phyloP scores from a whole-genome alignment of 2,797 vertebrate genomes.

The Galagoides demidoff region DNA sequence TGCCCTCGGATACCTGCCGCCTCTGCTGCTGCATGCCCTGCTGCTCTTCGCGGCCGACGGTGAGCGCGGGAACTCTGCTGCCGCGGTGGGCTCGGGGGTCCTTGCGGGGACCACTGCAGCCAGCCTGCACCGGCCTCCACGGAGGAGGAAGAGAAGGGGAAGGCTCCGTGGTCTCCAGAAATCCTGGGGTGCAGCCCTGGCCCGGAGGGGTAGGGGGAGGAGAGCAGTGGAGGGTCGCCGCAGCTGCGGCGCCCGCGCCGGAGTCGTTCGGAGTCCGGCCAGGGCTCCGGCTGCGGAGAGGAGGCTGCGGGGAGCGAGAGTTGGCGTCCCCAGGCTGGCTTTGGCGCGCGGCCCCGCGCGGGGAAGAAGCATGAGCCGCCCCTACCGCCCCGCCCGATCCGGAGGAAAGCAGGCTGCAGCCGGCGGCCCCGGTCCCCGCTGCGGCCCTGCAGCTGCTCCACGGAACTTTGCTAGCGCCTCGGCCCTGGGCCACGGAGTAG shows the following conservation, averaged over 20 bases:
- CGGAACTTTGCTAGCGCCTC: conserved; percentile 62
- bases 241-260: not conserved
- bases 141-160: not conserved
- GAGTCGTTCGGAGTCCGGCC: not conserved
- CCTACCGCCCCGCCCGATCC: not conserved
- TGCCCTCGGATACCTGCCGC: conserved; percentile 91
- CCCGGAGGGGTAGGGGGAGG: conserved; percentile 17
- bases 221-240: conserved; percentile 10
- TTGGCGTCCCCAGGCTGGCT: conserved; percentile 2
- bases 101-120: not conserved
- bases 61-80: conserved; percentile 86
- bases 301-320: conserved; percentile 14
- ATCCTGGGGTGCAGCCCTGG: not conserved
- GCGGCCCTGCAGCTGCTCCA: not conserved
- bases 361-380: not conserved
- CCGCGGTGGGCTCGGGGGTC: conserved; percentile 2
- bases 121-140: not conserved
- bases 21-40: conserved; percentile 89
- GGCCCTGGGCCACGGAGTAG: not conserved
- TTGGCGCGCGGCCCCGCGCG: not conserved
- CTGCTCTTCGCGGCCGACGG: conserved; percentile 90
- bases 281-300: not conserved
- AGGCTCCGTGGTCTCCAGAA: not conserved
- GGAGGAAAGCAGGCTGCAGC: not conserved
- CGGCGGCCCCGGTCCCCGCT: not conserved